Evolutionary conservation across 1,140 invertebrate genomes (phyloP), one percentile per base, ranked within the genome.

Genomic region (Drosophila ogumai): DNA sequence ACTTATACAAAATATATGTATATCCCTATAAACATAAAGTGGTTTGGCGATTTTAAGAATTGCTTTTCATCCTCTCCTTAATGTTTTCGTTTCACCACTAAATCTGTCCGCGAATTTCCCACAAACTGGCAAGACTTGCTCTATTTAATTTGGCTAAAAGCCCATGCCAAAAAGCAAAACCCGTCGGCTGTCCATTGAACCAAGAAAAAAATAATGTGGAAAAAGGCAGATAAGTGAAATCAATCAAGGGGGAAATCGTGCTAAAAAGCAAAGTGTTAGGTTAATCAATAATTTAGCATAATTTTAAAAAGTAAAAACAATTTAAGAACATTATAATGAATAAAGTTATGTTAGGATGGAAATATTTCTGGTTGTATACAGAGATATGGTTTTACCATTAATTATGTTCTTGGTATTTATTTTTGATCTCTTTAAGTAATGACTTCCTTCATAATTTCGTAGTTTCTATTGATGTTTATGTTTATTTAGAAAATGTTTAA

Each of bases 121-220:
- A 31, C 63, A 54, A 64, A 59, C 49, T 49, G 67, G 36, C 32
- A n/a, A 38, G 38, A 17, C 38, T 32, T 54, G 57, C 34, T 44
- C 36, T 41, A 60, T 72, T 79, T 65, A 75, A 79, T 80, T 80
- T 80, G 49, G 59, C 71, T 71, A 72, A 81, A 72, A 66, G 65
- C 43, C 57, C 44, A 54, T 31, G 31, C 34, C 55, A 69, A 59
- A 71, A 71, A 40, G n/a, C 52, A n/a, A 72, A 41, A 71, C 66
- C 66, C 43, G 44, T 58, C 65, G 47, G 38, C 34, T 68, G 34
- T 57, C 44, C 41, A 49, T 13, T 47, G n/a, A 47, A 66, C 12
- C 28, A 64, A 25, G 15, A 10, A 22, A 12, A 56, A 60, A 67
- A 59, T 10, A 55, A 44, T 19, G 19, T 13, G 3, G 4, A 19